Evolutionary conservation across 2,888 invertebrate genomes (phyloP).

Genomic region (Harpalus rufipes): DNA sequence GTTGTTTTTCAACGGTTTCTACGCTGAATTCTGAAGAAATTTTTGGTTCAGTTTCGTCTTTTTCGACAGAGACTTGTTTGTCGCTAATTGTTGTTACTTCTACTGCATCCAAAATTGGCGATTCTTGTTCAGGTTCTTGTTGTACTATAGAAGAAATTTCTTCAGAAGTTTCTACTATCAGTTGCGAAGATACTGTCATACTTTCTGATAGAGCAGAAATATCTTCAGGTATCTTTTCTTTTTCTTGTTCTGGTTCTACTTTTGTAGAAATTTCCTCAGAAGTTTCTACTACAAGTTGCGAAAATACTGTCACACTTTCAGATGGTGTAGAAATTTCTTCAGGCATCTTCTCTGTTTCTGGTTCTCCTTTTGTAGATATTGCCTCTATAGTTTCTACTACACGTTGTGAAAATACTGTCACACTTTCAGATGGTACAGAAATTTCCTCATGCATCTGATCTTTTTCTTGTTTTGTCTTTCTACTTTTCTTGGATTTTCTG

Average conservation of each 20-base stretch:
- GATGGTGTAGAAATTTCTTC: constrained; percentile 9
- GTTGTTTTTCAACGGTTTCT: constrained; percentile 68
- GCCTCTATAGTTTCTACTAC: background rate
- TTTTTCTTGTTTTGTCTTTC: constrained; percentile 12
- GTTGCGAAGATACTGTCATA: background rate
- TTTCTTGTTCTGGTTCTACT: background rate
- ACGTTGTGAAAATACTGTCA: background rate
- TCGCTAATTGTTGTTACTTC: constrained; percentile 49
- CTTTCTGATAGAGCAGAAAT: background rate
- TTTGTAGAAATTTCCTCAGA: background rate
- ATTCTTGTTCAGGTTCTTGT: background rate
- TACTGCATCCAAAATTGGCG: constrained; percentile 14
- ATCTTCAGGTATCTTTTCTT: background rate
- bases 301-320: background rate
- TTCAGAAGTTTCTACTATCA: background rate
- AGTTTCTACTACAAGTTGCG: background rate
- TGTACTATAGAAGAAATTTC: background rate
- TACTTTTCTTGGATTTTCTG: constrained; percentile 32
- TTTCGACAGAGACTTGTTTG: constrained; percentile 52
- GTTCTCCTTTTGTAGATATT: background rate
- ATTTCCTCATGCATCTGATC: background rate
- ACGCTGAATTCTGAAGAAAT: constrained; percentile 69
- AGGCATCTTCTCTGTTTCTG: background rate
- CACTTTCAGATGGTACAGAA: background rate
- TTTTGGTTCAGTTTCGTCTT: constrained; percentile 61